phyloP scores from a whole-genome alignment of 2,888 invertebrate species.

The Sinotaia quadrata region DNA sequence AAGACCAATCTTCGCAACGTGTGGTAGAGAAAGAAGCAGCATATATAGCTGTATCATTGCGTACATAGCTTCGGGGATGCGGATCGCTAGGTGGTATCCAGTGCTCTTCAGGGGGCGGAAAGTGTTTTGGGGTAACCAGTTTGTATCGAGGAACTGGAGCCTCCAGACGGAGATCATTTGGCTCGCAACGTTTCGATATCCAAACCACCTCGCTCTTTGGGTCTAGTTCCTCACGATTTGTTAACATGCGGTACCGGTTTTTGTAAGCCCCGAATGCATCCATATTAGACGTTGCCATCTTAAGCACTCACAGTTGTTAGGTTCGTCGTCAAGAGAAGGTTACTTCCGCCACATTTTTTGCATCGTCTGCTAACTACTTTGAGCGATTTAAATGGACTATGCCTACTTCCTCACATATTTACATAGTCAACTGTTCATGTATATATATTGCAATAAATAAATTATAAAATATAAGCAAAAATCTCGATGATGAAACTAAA shows the following conservation, averaged over 20 bases:
- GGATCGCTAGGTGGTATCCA: slow-evolving; percentile 56
- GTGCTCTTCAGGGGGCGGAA: slow-evolving; percentile 49
- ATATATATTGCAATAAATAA: too few species aligned
- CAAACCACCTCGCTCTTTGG: slow-evolving; percentile 56
- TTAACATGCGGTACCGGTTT: slow-evolving; percentile 52
- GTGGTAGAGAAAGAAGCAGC: slow-evolving; percentile 53
- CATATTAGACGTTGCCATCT: slow-evolving; percentile 60
- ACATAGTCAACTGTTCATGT: too few species aligned
- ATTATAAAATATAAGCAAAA: too few species aligned
- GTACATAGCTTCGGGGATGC: slow-evolving; percentile 49
- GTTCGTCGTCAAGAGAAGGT: slow-evolving; percentile 10
- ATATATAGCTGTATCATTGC: slow-evolving; percentile 41
- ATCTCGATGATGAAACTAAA: too few species aligned
- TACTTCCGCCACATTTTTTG: too few species aligned
- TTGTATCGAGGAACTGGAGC: slow-evolving; percentile 67
- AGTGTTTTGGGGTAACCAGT: slow-evolving; percentile 47
- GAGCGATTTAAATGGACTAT: too few species aligned
- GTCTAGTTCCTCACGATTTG: slow-evolving; percentile 45
- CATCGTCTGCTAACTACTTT: too few species aligned
- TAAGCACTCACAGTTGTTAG: slow-evolving; percentile 30
- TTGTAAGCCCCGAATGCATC: slow-evolving; percentile 60
- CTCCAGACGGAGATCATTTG: slow-evolving; percentile 61
- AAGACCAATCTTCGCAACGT: slow-evolving; percentile 66
- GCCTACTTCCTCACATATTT: too few species aligned
- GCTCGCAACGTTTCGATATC: slow-evolving; percentile 65